phyloP scores from a whole-genome alignment of 2,113 vertebrate species.

The Pteropus alecto region DNA sequence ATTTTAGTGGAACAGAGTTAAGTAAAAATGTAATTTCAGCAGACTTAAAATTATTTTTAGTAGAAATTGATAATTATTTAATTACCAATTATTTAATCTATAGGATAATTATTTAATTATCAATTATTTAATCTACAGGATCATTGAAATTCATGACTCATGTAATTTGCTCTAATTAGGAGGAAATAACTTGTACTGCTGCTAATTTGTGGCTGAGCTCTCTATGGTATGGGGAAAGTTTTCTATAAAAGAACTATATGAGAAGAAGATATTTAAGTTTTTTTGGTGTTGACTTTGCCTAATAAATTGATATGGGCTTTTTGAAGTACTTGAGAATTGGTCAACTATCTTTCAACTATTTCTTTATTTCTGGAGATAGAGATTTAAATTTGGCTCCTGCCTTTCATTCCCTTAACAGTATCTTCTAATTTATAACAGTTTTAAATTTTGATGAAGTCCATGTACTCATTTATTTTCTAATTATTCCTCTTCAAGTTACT shows the following conservation, averaged over 20 bases:
- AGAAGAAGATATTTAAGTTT: neutral
- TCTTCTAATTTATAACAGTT: neutral
- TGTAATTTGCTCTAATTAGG: neutral
- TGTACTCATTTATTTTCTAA: neutral
- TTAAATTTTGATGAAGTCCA: neutral
- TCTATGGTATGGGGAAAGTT: neutral
- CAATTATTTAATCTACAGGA: neutral
- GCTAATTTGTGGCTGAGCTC: neutral
- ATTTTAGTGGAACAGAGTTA: neutral
- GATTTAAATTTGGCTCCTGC: neutral
- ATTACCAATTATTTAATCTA: neutral
- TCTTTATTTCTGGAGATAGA: neutral
- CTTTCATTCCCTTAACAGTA: neutral
- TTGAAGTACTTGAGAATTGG: neutral
- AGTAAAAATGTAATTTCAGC: neutral
- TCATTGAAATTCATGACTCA: neutral
- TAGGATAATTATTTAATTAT: neutral
- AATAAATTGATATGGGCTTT: neutral
- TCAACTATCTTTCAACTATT: neutral
- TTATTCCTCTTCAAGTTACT: neutral
- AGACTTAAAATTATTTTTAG: neutral
- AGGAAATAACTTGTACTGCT: neutral
- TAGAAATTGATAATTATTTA: neutral
- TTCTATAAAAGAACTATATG: neutral
- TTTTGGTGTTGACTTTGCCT: neutral